These are phyloP conservation scores for Aix galericulata DNA, from an alignment of 2,113 vertebrate species.

Conservation along the genomic window DNA sequence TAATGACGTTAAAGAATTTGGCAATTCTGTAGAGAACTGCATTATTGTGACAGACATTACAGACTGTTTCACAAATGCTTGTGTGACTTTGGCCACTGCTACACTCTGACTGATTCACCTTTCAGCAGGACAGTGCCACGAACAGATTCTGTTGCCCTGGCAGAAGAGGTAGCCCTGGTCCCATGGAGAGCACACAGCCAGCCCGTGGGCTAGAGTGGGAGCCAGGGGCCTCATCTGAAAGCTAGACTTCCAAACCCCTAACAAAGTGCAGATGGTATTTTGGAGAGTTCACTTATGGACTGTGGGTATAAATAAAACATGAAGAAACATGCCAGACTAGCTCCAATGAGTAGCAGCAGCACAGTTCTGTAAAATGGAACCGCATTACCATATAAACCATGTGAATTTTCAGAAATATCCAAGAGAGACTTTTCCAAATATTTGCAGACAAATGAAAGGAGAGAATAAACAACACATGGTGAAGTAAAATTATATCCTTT, in stretches of 20 bases:
- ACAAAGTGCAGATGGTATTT: neutral
- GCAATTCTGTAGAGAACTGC: neutral
- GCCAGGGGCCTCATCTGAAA: neutral
- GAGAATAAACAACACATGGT: neutral
- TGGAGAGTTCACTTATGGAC: neutral
- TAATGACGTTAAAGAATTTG: neutral
- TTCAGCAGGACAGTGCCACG: neutral
- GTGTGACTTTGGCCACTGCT: neutral
- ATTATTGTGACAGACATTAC: neutral
- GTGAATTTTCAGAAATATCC: neutral
- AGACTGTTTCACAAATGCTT: neutral
- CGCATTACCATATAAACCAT: neutral
- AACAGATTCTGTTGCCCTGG: neutral
- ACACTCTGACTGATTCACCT: neutral
- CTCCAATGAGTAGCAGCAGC: conserved; percentile 15
- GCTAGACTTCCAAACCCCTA: neutral
- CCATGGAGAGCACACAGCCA: neutral
- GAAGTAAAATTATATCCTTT: neutral
- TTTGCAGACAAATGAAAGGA: neutral
- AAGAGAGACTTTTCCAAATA: neutral
- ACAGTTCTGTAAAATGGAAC: neutral
- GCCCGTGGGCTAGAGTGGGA: accelerated
- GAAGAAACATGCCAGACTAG: neutral
- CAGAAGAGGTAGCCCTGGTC: neutral
- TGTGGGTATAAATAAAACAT: conserved; percentile 32